These are phyloP conservation scores for Leptatherina wallacei DNA, from an alignment of 2,797 vertebrate genomes.

Conservation along the genomic window DNA sequence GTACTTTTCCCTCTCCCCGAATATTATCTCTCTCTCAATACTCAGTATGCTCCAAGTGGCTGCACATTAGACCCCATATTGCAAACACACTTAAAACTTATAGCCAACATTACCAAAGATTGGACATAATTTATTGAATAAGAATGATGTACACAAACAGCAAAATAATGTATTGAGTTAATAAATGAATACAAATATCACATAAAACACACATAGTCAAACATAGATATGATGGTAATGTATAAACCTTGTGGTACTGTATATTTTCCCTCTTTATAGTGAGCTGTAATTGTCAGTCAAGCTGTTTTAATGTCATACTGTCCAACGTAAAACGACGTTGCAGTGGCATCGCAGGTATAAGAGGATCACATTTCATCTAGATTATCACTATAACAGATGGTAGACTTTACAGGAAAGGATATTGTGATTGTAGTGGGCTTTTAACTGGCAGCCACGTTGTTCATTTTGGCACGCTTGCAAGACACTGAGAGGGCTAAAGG, in stretches of 20 bases:
- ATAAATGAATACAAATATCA: constrained; percentile 7
- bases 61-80: constrained; percentile 35
- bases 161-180: constrained; percentile 20
- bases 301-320: constrained; percentile 57
- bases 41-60: constrained; percentile 13
- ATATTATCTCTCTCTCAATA: constrained; percentile 58
- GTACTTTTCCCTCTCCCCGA: constrained; percentile 61
- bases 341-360: constrained; percentile 48
- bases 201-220: constrained; percentile 19
- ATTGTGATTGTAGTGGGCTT: constrained; percentile 36
- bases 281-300: constrained; percentile 59
- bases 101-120: constrained; percentile 4
- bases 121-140: not conserved
- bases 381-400: constrained; percentile 62
- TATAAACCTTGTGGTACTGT: constrained; percentile 48
- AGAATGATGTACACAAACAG: constrained; percentile 9
- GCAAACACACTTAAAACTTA: constrained; percentile 40
- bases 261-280: constrained; percentile 40
- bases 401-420: constrained; percentile 42
- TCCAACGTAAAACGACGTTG: constrained; percentile 51
- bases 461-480: constrained; percentile 32
- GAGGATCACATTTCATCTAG: constrained; percentile 40
- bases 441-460: constrained; percentile 38
- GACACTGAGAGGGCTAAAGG: constrained; percentile 23
- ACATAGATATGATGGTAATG: constrained; percentile 47